Evolutionary conservation across 2,888 invertebrate species (phyloP).

Genomic region (Cryptocephalus moraei): DNA sequence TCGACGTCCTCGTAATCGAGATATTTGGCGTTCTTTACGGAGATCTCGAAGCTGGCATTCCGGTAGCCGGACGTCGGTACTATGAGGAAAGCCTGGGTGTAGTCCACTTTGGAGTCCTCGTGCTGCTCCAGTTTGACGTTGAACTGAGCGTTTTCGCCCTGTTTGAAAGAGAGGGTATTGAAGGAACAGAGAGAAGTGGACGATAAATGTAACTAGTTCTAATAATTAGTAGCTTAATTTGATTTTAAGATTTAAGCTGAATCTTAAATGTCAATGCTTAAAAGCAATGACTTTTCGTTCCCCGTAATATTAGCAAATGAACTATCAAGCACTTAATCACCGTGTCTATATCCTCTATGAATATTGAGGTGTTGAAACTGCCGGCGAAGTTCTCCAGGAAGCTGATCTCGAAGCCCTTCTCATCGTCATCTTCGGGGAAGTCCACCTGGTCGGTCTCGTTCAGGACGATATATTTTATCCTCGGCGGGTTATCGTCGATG

Average conservation of each 20-base stretch:
- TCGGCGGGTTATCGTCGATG: conserved; percentile 58
- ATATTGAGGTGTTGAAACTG: conserved; percentile 39
- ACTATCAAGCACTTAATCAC: conserved; percentile 19
- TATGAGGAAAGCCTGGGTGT: conserved; percentile 46
- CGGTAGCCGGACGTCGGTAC: conserved; percentile 53
- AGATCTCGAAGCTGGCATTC: conserved; percentile 45
- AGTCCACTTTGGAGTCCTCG: conserved; percentile 15
- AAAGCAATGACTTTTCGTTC: no score
- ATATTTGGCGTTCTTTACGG: conserved; percentile 42
- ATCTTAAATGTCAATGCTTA: no score
- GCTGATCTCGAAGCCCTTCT: conserved; percentile 26
- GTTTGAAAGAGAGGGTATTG: conserved; percentile 9
- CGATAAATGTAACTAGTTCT: no score
- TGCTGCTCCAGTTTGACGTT: conserved; percentile 14
- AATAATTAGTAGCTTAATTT: no score
- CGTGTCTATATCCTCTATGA: conserved; percentile 35
- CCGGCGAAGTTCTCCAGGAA: conserved; percentile 47
- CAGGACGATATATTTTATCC: not conserved
- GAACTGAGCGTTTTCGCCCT: conserved; percentile 50
- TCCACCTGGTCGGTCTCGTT: not conserved
- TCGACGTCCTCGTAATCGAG: conserved; percentile 49
- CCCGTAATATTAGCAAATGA: no score
- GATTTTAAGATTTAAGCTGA: no score
- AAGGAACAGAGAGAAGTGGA: no score
- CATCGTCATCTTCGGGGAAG: not conserved